phyloP scores from a whole-genome alignment of 2,797 vertebrate genomes.

The Florisuga fusca region DNA sequence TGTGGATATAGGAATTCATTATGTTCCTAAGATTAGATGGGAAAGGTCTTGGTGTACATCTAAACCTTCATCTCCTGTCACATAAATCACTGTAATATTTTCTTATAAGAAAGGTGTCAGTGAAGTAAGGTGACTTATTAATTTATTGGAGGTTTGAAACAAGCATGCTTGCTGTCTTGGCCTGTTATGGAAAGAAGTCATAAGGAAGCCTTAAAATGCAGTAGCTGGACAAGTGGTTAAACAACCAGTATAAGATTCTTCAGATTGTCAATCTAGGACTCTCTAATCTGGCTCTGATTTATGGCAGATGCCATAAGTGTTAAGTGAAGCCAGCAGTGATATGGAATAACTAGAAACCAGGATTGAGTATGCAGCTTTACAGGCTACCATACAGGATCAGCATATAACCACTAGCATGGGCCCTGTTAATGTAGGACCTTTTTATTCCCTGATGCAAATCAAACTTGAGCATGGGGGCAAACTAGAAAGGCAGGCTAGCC shows the following conservation, averaged over 20 bases:
- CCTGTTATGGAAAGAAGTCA: not conserved
- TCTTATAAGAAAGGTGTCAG: not conserved
- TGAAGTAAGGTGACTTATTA: not conserved
- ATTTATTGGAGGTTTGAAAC: not conserved
- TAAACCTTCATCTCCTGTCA: not conserved
- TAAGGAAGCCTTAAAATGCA: not conserved
- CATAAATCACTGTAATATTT: not conserved
- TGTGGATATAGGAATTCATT: not conserved
- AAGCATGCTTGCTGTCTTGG: not conserved
- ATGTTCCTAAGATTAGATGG: not conserved
- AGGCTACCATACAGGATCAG: not conserved
- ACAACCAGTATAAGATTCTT: not conserved
- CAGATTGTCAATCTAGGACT: not conserved
- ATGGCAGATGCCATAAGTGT: not conserved
- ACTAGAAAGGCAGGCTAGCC: not conserved
- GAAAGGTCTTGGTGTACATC: not conserved
- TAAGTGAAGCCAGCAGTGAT: not conserved
- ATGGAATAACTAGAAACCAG: not conserved
- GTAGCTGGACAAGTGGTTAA: not conserved
- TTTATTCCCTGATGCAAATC: not conserved
- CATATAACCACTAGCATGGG: not conserved
- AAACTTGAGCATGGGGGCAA: not conserved
- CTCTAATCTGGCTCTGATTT: not conserved
- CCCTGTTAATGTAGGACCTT: not conserved
- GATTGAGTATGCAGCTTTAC: not conserved